phyloP scores from a whole-genome alignment of 2,797 vertebrate species.

The Philypnodon macrostomus region DNA sequence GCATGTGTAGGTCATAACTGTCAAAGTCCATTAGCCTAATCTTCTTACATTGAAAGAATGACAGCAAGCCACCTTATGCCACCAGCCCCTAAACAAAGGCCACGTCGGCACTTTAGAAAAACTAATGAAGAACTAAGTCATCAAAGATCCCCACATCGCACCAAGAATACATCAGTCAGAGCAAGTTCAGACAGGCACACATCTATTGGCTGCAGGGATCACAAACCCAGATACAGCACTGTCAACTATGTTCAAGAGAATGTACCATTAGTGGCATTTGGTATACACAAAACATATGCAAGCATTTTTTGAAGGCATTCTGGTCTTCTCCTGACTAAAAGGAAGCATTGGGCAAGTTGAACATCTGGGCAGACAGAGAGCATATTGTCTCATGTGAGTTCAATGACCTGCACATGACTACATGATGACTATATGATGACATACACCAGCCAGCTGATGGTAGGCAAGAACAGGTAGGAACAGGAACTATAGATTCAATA shows the following conservation, averaged over 20 bases:
- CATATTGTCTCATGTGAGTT: background rate
- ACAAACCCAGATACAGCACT: background rate
- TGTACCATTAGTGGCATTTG: background rate
- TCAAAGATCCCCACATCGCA: background rate
- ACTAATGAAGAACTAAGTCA: conserved; percentile 1
- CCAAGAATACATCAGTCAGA: background rate
- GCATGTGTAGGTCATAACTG: conserved; percentile 1
- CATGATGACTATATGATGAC: conserved; percentile 5
- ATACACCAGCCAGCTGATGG: background rate
- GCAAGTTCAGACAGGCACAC: background rate
- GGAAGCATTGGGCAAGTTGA: background rate
- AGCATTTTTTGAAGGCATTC: background rate
- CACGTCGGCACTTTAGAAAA: background rate
- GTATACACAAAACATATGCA: background rate
- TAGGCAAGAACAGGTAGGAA: conserved; percentile 1
- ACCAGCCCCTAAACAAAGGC: background rate
- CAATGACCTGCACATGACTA: background rate
- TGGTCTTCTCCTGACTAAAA: background rate
- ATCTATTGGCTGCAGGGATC: background rate
- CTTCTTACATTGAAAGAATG: conserved; percentile 19
- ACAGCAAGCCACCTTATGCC: conserved; percentile 4
- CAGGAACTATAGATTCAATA: background rate
- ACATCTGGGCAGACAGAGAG: conserved; percentile 2
- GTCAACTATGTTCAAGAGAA: background rate
- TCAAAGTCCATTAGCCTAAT: conserved; percentile 25